Conservation (phyloP, 2,113 vertebrate genomes). For the Pungitius pungitius region DNA sequence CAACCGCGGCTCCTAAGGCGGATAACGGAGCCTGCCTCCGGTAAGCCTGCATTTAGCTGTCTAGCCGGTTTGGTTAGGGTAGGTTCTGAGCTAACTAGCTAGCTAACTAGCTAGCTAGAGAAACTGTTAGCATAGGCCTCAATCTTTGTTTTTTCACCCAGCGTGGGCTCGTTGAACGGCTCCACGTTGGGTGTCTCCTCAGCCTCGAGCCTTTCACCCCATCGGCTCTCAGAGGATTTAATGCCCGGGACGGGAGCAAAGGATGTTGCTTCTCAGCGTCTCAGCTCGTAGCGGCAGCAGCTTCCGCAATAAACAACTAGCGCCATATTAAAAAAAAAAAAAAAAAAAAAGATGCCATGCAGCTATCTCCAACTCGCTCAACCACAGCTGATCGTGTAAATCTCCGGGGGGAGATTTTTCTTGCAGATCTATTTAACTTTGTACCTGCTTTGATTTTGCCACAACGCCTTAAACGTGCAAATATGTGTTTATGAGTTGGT, state of each 20-base stretch:
- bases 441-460: neutral
- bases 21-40: slow-evolving; percentile 4
- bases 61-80: slow-evolving; percentile 35
- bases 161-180: slow-evolving; percentile 61
- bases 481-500: neutral
- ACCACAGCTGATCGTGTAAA: no score
- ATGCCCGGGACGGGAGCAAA: neutral
- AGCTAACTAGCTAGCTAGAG: slow-evolving; percentile 7
- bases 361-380: slow-evolving; percentile 13
- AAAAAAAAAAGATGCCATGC: slow-evolving; percentile 12
- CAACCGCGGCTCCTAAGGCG: neutral
- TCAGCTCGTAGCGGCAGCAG: no score
- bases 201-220: neutral
- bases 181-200: slow-evolving; percentile 37
- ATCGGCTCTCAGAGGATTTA: neutral
- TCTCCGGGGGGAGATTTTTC: neutral
- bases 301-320: slow-evolving; percentile 64
- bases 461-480: neutral
- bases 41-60: slow-evolving; percentile 49
- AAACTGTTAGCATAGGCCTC: slow-evolving; percentile 73
- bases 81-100: slow-evolving; percentile 8
- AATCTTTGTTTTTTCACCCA: slow-evolving; percentile 66
- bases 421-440: neutral
- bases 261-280: slow-evolving; percentile 9
- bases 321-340: no score